Evolutionary conservation across 92 coral and sea anemone genomes (phyloP), one percentile per base, ranked within the genome.

Genomic region (Muricea muricata): DNA sequence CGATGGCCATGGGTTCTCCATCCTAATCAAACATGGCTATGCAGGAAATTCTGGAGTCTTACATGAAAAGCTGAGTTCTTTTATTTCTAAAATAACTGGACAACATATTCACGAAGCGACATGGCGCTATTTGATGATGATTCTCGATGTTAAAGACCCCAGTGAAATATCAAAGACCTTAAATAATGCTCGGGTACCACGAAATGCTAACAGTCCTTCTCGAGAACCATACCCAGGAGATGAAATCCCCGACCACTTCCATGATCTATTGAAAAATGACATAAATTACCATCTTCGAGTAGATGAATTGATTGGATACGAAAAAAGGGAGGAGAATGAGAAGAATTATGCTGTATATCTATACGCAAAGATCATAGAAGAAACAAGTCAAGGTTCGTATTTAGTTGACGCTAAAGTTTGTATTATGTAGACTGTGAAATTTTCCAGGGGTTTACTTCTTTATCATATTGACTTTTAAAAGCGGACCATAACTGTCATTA

Each of bases 351-450:
- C 68, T 0, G 73, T 83, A 15, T 80, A 56, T 45, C 40, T 97
- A 13, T 90, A 87, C n/a, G 92, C 92, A 46, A 94, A 94, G 65
- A 93, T 91, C 6, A 89, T 91, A 28, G 85, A 90, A 28, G 90
- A 95, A 56, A 56, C 83, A 26, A 34, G 45, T 8, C 33, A 57
- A 78, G 83, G 83, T 78, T 33, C 29, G 41, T 18, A 4, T 34
- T 35, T 30, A 8, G 8, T 33, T 3, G 5, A n/a, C n/a, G n/a
- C n/a, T n/a, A n/a, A n/a, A n/a, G n/a, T n/a, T n/a, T n/a, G n/a
- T n/a, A n/a, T n/a, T n/a, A n/a, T n/a, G n/a, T n/a, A n/a, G n/a
- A n/a, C n/a, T n/a, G n/a, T n/a, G n/a, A n/a, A n/a, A n/a, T n/a
- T n/a, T n/a, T n/a, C n/a, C n/a, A n/a, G n/a, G n/a, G n/a, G n/a